These are phyloP conservation scores for Spea multiplicata DNA, from an alignment of 2,113 vertebrate species.

Conservation along the genomic window DNA sequence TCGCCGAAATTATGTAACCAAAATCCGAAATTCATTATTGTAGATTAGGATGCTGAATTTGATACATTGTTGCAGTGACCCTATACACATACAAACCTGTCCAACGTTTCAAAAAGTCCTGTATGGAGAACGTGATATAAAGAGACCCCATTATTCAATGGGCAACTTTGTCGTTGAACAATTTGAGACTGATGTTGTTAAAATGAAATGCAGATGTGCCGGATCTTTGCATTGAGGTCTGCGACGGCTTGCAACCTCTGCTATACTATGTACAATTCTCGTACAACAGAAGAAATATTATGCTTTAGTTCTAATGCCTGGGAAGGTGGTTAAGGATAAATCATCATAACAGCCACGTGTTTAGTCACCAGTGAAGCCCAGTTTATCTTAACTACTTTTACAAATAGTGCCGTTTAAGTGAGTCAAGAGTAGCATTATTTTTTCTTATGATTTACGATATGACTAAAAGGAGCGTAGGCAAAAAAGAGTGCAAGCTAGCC, in stretches of 20 bases:
- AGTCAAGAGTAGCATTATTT: neutral
- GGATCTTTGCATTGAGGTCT: neutral
- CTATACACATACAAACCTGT: too few species aligned
- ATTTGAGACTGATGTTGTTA: neutral
- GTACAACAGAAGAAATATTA: neutral
- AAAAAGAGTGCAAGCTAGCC: neutral
- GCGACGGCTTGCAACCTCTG: neutral
- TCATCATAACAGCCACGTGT: neutral
- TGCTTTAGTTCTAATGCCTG: neutral
- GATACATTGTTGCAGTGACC: too few species aligned
- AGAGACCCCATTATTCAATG: too few species aligned
- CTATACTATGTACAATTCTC: neutral
- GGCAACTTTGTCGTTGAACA: too few species aligned
- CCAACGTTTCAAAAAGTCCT: too few species aligned
- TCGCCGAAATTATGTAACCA: too few species aligned
- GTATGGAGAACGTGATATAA: too few species aligned
- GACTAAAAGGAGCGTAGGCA: constrained; percentile 12
- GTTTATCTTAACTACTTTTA: constrained; percentile 3
- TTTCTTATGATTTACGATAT: constrained; percentile 7
- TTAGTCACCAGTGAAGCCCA: constrained; percentile 7
- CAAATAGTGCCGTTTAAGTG: neutral
- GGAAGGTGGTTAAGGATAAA: neutral
- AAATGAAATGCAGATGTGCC: neutral
- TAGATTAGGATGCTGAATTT: too few species aligned
- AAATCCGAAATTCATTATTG: too few species aligned